phyloP scores from a whole-genome alignment of 2,888 invertebrate species.

The Micoletzkya japonica region DNA sequence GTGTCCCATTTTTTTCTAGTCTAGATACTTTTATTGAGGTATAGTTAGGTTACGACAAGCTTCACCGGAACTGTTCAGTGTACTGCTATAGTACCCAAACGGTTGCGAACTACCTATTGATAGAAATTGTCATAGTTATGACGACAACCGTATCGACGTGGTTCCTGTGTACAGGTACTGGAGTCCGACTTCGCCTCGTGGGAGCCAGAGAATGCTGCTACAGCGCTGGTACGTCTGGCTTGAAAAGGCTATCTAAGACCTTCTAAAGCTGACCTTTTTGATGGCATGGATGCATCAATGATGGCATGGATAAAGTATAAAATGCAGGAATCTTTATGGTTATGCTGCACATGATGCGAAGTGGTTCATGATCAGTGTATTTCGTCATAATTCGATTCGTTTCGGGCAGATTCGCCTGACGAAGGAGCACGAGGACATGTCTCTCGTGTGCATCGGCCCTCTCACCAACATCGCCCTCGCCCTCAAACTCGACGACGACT shows the following conservation, averaged over 20 bases:
- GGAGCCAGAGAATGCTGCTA: conserved; percentile 46
- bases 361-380: not conserved
- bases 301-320: conserved; percentile 33
- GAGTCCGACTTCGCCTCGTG: conserved; percentile 40
- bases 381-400: not conserved
- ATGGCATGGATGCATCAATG: conserved; percentile 30
- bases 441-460: conserved; percentile 60
- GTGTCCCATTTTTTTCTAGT: no score
- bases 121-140: not conserved
- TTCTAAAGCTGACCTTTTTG: no score
- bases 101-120: not conserved
- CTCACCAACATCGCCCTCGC: conserved; percentile 67
- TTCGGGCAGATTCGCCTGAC: not conserved
- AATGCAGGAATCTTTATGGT: not conserved
- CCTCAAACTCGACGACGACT: conserved; percentile 64
- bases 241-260: no score
- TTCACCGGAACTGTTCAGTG: not conserved
- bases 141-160: not conserved
- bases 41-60: not conserved
- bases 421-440: conserved; percentile 31
- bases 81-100: not conserved
- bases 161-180: conserved; percentile 28
- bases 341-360: not conserved
- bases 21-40: no score
- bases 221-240: conserved; percentile 48